phyloP scores from a whole-genome alignment of 2,797 vertebrate species.

The Leptodactylus fallax region DNA sequence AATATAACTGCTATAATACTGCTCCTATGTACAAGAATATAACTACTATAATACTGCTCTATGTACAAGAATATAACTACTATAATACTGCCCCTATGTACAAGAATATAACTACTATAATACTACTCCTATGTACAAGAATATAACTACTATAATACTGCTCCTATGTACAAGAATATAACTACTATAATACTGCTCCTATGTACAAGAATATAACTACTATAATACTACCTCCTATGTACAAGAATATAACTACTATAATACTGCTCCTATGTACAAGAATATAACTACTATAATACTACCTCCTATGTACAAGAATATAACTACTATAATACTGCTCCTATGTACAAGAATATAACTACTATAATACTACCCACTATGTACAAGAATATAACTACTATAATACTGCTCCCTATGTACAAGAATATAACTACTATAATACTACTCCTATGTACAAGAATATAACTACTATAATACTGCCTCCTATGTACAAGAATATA shows the following conservation, averaged over 20 bases:
- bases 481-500: not conserved
- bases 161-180: not conserved
- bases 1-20: not conserved
- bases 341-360: not conserved
- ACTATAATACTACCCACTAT: not conserved
- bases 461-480: not conserved
- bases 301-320: not conserved
- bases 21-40: not conserved
- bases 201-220: not conserved
- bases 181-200: too few species aligned
- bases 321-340: not conserved
- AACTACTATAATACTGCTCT: not conserved
- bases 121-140: not conserved
- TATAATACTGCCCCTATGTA: not conserved
- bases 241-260: too few species aligned
- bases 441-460: not conserved
- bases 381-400: not conserved
- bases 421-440: constrained; percentile 10
- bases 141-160: constrained; percentile 2
- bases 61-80: constrained; percentile 19
- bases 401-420: not conserved
- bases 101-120: constrained; percentile 1
- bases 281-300: too few species aligned
- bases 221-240: not conserved
- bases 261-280: too few species aligned